Conservation (phyloP, 2,888 invertebrate genomes). For the Brachypalpus laphriformis region DNA sequence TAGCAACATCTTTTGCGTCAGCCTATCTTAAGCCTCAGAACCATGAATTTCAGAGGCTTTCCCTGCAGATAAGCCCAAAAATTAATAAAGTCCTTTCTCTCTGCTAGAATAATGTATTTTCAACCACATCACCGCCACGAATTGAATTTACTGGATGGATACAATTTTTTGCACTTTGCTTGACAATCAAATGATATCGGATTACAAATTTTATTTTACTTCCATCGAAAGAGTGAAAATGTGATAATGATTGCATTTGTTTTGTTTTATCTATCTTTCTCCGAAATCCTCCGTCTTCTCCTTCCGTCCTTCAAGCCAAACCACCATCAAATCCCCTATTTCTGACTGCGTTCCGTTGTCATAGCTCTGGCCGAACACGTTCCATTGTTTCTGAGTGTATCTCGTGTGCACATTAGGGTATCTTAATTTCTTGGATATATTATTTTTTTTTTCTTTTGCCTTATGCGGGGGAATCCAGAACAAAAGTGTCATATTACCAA, state of each 20-base stretch:
- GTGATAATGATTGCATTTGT: slow-evolving; percentile 70
- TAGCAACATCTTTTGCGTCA: no score
- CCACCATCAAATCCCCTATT: slow-evolving; percentile 22
- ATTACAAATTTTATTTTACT: slow-evolving; percentile 53
- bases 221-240: slow-evolving; percentile 55
- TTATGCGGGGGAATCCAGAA: slow-evolving; percentile 51
- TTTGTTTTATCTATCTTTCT: slow-evolving; percentile 68
- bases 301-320: background rate
- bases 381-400: slow-evolving; percentile 67
- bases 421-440: slow-evolving; percentile 60
- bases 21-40: no score
- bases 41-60: no score
- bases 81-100: no score
- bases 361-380: slow-evolving; percentile 51
- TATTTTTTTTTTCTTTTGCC: slow-evolving; percentile 20
- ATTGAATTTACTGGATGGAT: slow-evolving; percentile 10
- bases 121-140: slow-evolving; percentile 10
- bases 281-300: slow-evolving; percentile 36
- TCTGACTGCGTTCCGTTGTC: slow-evolving; percentile 40
- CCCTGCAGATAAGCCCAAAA: no score
- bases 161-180: slow-evolving; percentile 56
- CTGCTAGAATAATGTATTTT: background rate
- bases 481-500: slow-evolving; percentile 66
- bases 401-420: slow-evolving; percentile 71
- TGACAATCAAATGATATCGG: slow-evolving; percentile 64